Percentiles rank a stretch among this genome's conserved stretches.
These are phyloP conservation scores for Antheraea pernyi DNA, from an alignment of 1,140 invertebrate species.

Conservation along the genomic window DNA sequence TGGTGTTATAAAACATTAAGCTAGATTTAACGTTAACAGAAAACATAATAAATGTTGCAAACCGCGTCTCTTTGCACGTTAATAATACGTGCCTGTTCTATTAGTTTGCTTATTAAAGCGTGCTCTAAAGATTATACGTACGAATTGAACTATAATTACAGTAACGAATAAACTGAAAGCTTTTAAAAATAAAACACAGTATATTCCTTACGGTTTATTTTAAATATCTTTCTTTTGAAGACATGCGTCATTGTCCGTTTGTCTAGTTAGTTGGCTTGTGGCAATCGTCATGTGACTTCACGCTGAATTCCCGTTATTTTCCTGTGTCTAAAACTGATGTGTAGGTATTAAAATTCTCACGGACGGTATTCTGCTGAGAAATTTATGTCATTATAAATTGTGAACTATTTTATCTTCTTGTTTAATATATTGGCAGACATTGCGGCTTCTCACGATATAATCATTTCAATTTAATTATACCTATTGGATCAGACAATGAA, in stretches of 20 bases:
- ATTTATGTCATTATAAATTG: slow-evolving; percentile 24
- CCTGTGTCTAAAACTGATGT: slow-evolving; percentile 49
- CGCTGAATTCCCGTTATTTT: slow-evolving; percentile 42
- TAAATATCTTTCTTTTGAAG: slow-evolving; percentile 54
- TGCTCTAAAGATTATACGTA: neutral
- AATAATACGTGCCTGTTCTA: no score
- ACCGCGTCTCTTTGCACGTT: no score
- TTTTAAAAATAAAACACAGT: neutral
- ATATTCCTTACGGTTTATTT: slow-evolving; percentile 62
- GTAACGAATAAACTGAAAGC: neutral
- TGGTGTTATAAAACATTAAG: no score
- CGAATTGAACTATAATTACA: neutral
- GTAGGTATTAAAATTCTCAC: slow-evolving; percentile 19
- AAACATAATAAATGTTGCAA: no score
- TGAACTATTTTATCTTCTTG: slow-evolving; percentile 14
- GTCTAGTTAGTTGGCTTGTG: slow-evolving; percentile 48
- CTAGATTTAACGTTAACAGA: no score
- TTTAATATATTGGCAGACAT: neutral
- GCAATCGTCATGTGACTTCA: slow-evolving; percentile 57
- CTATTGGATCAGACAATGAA: neutral
- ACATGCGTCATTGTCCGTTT: slow-evolving; percentile 56
- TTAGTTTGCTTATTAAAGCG: no score
- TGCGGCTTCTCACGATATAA: slow-evolving; percentile 6
- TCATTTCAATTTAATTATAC: neutral
- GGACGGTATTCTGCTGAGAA: slow-evolving; percentile 20